Base-by-base conservation (phyloP, 2,797 vertebrate genomes). In the Coreius guichenoti region DNA sequence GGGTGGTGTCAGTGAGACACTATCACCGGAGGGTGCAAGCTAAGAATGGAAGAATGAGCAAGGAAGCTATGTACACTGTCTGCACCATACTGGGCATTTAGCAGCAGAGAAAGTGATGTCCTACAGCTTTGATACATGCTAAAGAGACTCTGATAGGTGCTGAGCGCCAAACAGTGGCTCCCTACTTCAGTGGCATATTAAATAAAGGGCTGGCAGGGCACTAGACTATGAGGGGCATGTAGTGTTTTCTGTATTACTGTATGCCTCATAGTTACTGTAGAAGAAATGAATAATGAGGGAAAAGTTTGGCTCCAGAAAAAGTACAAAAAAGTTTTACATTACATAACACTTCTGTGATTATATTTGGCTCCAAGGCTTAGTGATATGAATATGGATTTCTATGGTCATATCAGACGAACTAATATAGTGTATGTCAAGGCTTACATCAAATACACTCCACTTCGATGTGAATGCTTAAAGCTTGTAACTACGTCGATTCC, bases 111-210 rank as follows among this genome's bases (percentile, higher is more conserved):
- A 61, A 14, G 51, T 69, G 67, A 49, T 45, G 56, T 68, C 69
- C 70, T n/a, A 73, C 61, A 75, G 81, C 77, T 81, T 81, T 86
- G 81, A 88, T 86, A 70, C 39, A 58, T 81, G 84, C 84, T 86
- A 88, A 86, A 88, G 63, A 84, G 81, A 47, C 81, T 77, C 63
- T 75, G 63, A 86, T 58, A 72, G 84, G 58, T 49, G 29, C 11
- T 67, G 70, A 51, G 49, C 21, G n/a, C 54, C 16, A 76, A 86
- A 81, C 83, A 83, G 73, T 68, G 73, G 31, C 73, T 83, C 61
- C 51, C 36, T 56, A 70, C 49, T 58, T 69, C 63, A 43, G 81
- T 67, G 45, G 72, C 45, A 76, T 83, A 67, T 67, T 54, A 75
- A 76, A 83, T 51, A 83, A 51, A 14, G 45, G 70, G 29, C 58